phyloP scores from a whole-genome alignment of 2,797 vertebrate species.

The Acipenser transmontanus region DNA sequence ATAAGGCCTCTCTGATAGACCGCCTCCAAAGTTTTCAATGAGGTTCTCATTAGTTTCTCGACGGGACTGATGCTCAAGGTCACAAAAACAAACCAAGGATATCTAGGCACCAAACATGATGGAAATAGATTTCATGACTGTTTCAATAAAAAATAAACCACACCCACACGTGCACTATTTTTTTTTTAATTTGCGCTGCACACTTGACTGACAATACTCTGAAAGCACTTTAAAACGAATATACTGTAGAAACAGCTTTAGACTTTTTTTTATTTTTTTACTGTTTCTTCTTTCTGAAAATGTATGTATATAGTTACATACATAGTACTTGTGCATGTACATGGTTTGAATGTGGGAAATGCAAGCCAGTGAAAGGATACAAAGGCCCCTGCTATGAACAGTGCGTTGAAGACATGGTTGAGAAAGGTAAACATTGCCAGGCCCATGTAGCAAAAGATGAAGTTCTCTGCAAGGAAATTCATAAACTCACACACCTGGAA shows the following conservation, averaged over 20 bases:
- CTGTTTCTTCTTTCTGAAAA: not conserved
- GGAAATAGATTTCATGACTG: too few relatives aligned
- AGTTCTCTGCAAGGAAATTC: constrained; percentile 81
- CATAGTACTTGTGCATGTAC: not conserved
- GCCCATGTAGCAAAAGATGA: constrained; percentile 83
- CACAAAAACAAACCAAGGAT: too few relatives aligned
- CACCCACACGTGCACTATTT: too few relatives aligned
- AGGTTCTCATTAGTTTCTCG: too few relatives aligned
- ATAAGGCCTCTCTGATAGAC: too few relatives aligned
- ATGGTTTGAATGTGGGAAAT: not conserved
- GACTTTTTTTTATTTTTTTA: not conserved
- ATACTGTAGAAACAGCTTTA: constrained; percentile 4
- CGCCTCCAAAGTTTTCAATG: too few relatives aligned
- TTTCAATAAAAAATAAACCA: too few relatives aligned
- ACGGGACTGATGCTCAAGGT: too few relatives aligned
- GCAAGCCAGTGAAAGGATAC: constrained; percentile 66
- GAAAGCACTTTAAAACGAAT: not conserved
- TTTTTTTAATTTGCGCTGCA: not conserved
- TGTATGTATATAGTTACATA: not conserved
- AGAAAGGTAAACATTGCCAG: constrained; percentile 71
- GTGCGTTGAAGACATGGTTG: constrained; percentile 68
- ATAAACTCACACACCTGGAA: constrained; percentile 82
- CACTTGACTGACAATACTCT: not conserved
- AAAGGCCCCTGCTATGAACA: constrained; percentile 73
- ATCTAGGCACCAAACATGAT: too few relatives aligned